Conservation (phyloP, 1,140 invertebrate genomes). For the Caenorhabditis remanei region DNA sequence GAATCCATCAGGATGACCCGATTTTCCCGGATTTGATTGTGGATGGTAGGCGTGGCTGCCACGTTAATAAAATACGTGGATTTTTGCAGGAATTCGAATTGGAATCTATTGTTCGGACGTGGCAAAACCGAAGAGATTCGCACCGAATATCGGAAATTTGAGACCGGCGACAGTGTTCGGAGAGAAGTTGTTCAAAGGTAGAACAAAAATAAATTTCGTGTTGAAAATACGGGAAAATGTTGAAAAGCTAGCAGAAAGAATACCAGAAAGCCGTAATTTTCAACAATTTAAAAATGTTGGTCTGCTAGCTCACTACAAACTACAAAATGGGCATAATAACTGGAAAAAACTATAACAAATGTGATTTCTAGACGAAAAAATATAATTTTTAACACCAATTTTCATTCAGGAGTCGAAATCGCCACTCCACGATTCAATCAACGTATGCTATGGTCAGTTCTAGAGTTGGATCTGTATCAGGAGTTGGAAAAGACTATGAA, state of each 20-base stretch:
- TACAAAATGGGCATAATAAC: not conserved
- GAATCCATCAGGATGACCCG: slow-evolving; percentile 24
- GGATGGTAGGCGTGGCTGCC: not conserved
- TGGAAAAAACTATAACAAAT: too few species aligned
- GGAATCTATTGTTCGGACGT: not conserved
- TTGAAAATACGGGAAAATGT: too few species aligned
- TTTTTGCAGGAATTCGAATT: not conserved
- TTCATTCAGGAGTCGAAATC: slow-evolving; percentile 3
- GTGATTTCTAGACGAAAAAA: too few species aligned
- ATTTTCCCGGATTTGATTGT: slow-evolving; percentile 33
- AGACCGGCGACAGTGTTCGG: slow-evolving; percentile 14
- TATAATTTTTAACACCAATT: too few species aligned
- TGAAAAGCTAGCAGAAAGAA: too few species aligned
- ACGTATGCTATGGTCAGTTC: slow-evolving; percentile 14
- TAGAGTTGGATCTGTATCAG: not conserved
- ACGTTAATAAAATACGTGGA: too few species aligned
- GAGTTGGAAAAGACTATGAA: slow-evolving; percentile 9
- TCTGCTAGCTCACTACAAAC: not conserved
- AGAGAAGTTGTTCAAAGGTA: slow-evolving; percentile 19
- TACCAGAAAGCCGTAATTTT: too few species aligned
- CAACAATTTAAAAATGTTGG: not conserved
- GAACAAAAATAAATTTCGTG: too few species aligned
- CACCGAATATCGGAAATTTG: slow-evolving; percentile 40
- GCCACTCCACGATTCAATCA: slow-evolving; percentile 28
- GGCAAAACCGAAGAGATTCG: slow-evolving; percentile 35